Evolutionary conservation across 2,797 vertebrate species (phyloP).

Genomic region (Sarcophilus harrisii): DNA sequence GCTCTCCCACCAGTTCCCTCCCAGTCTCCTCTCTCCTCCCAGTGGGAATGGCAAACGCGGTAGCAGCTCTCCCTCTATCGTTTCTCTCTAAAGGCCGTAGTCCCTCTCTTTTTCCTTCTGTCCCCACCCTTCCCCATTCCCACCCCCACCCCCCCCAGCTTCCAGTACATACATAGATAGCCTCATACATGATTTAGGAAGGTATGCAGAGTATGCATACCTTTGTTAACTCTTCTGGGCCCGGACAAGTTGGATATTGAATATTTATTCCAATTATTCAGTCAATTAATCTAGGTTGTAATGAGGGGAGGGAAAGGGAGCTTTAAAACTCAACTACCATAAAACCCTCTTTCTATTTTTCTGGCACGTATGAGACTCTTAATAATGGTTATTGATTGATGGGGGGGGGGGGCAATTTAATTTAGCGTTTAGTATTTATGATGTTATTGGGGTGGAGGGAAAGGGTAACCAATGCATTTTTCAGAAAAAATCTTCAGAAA

Average conservation of each 20-base stretch:
- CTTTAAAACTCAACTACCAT: neutral
- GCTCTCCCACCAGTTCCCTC: constrained; percentile 9
- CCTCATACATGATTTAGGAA: neutral
- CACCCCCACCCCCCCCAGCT: constrained; percentile 29
- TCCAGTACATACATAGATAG: neutral
- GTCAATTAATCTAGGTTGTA: neutral
- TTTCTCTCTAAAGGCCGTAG: constrained; percentile 20
- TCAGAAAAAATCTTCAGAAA: neutral
- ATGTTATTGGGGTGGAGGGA: neutral
- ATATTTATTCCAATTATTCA: neutral
- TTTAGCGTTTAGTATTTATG: neutral
- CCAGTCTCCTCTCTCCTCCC: neutral
- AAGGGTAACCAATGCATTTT: neutral
- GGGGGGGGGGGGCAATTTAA: neutral
- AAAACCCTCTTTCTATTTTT: neutral
- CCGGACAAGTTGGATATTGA: neutral
- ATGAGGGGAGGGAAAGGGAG: neutral
- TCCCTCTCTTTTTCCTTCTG: constrained; percentile 21
- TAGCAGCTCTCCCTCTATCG: constrained; percentile 53
- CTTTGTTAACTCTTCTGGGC: constrained; percentile 3
- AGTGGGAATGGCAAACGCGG: neutral
- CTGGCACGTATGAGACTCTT: neutral
- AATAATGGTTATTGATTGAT: neutral
- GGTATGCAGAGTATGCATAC: neutral
- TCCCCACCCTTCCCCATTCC: constrained; percentile 12